Percentiles rank a stretch among this genome's conserved stretches.
These are phyloP conservation scores for Cyclophora punctaria DNA, from an alignment of 2,888 invertebrate genomes.

Conservation along the genomic window DNA sequence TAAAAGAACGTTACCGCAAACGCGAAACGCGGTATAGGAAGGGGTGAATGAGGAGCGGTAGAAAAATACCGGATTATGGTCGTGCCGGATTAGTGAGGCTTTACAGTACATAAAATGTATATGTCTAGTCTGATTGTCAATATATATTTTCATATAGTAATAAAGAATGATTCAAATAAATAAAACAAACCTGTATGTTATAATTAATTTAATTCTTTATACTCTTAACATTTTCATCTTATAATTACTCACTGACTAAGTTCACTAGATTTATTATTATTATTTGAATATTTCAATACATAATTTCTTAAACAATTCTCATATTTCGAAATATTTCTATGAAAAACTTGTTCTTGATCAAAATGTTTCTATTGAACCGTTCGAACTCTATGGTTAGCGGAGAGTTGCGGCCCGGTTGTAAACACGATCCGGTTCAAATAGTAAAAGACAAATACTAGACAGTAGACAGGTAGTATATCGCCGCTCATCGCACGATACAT, in stretches of 20 bases:
- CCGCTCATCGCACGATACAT: constrained; percentile 2
- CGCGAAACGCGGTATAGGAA: too few relatives aligned
- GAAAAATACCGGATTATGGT: too few relatives aligned
- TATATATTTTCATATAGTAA: neutral
- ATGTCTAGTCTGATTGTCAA: too few relatives aligned
- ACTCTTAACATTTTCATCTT: constrained; percentile 71
- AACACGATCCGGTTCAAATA: constrained; percentile 3
- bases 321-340: constrained; percentile 58
- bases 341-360: constrained; percentile 60
- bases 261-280: constrained; percentile 59
- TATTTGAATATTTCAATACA: constrained; percentile 62
- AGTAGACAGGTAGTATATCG: constrained; percentile 19
- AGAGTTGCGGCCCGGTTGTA: too few relatives aligned
- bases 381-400: constrained; percentile 21
- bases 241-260: constrained; percentile 66
- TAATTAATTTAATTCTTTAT: constrained; percentile 68
- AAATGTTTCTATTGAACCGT: constrained; percentile 37
- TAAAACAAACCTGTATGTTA: constrained; percentile 25
- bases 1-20: too few relatives aligned
- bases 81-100: too few relatives aligned
- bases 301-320: constrained; percentile 66
- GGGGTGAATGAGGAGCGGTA: too few relatives aligned
- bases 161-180: constrained; percentile 1
- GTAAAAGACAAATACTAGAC: constrained; percentile 26
- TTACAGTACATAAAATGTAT: too few relatives aligned